Evolutionary conservation across 2,888 invertebrate genomes (phyloP), one percentile per base, ranked within the genome.

Genomic region (Macroteleia sp.): DNA sequence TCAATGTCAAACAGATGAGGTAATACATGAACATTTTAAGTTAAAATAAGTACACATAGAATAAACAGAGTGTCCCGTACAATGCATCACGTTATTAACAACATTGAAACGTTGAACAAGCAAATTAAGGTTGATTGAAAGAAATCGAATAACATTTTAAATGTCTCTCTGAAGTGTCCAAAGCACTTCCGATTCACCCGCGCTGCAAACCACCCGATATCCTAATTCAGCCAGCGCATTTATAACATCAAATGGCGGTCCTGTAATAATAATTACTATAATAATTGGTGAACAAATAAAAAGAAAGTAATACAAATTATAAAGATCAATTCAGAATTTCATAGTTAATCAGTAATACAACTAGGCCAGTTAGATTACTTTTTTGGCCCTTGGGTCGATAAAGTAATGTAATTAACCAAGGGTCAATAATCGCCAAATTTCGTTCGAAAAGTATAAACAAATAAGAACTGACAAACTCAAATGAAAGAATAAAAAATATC

Each of bases 81-180:
- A n/a, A n/a, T n/a, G n/a, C n/a, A n/a, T n/a, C n/a, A n/a, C n/a
- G n/a, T n/a, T n/a, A n/a, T n/a, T n/a, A n/a, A n/a, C n/a, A n/a
- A n/a, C n/a, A n/a, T 39, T 14, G 5, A 39, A 16, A 46, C 25
- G 25, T 25, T n/a, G 19, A 25, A 28, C 16, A 30, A 50, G n/a
- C n/a, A n/a, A n/a, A n/a, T n/a, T n/a, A n/a, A n/a, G n/a, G n/a
- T n/a, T n/a, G n/a, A n/a, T n/a, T n/a, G n/a, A n/a, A n/a, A n/a
- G n/a, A n/a, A n/a, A n/a, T n/a, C n/a, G n/a, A n/a, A 36, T 6
- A 34, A 41, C 8, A 36, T 32, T 70, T 86, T 93, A 96, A 85
- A 95, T 90, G 91, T 96, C 96, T 86, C 96, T 94, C 88, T 95
- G 95, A 92, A 97, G 92, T 44, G 96, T 97, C 96, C 96, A 97